Percentiles rank a stretch among this genome's conserved stretches.
Evolutionary conservation across 2,888 invertebrate species (phyloP).

Genomic region (Andrena trimmerana): DNA sequence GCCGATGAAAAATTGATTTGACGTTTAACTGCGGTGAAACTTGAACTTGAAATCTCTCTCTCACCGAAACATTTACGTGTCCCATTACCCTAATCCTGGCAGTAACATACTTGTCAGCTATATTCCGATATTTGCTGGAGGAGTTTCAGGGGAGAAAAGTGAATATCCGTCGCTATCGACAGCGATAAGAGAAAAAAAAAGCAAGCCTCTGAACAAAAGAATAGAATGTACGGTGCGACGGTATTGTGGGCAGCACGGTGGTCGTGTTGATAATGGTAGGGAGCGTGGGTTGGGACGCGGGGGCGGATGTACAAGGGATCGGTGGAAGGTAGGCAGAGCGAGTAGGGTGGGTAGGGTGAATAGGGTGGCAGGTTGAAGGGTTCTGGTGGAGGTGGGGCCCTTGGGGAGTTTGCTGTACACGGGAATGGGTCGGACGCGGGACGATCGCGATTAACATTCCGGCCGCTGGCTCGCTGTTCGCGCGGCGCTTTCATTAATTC

Average conservation of each 20-base stretch:
- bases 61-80: too few relatives aligned
- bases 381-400: constrained; percentile 75
- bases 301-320: constrained; percentile 59
- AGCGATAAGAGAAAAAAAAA: constrained; percentile 8
- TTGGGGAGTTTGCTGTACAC: constrained; percentile 81
- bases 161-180: constrained; percentile 1
- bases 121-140: background rate
- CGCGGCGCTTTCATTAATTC: constrained; percentile 85
- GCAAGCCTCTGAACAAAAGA: constrained; percentile 20
- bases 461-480: constrained; percentile 85
- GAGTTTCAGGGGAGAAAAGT: background rate
- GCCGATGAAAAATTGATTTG: too few relatives aligned
- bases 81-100: too few relatives aligned
- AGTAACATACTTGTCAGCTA: too few relatives aligned
- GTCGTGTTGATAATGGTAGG: constrained; percentile 53
- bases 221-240: constrained; percentile 48
- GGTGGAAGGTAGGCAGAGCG: constrained; percentile 47
- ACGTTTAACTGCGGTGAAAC: background rate
- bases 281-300: constrained; percentile 41
- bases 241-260: constrained; percentile 54
- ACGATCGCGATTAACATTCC: constrained; percentile 85
- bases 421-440: constrained; percentile 82
- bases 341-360: constrained; percentile 44
- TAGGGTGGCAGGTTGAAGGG: constrained; percentile 68
- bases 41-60: background rate